Conservation (phyloP, 2,797 vertebrate species). For the Micrastur ruficollis region DNA sequence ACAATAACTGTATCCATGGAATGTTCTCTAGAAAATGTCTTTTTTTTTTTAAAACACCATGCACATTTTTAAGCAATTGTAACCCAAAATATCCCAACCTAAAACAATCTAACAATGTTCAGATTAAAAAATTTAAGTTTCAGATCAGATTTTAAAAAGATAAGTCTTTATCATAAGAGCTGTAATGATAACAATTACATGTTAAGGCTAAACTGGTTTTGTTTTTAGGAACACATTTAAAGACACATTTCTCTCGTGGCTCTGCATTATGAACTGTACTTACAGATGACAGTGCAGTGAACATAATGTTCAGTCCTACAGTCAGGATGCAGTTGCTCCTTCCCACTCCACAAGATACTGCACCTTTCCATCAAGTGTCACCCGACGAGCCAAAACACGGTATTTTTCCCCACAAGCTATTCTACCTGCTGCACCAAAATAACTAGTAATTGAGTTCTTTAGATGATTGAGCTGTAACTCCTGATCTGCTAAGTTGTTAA, state of each 20-base stretch:
- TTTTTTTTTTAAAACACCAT: slow-evolving; percentile 67
- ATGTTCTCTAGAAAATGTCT: slow-evolving; percentile 72
- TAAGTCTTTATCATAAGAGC: slow-evolving; percentile 77
- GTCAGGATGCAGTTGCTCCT: slow-evolving; percentile 95
- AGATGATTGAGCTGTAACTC: slow-evolving; percentile 93
- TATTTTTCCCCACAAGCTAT: slow-evolving; percentile 97
- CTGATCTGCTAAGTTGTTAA: slow-evolving; percentile 90
- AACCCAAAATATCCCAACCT: slow-evolving; percentile 75
- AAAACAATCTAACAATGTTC: slow-evolving; percentile 77
- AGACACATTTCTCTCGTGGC: slow-evolving; percentile 65
- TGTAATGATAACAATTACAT: slow-evolving; percentile 73
- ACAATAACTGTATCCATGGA: slow-evolving; percentile 77
- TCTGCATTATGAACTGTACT: slow-evolving; percentile 69
- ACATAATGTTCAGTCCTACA: slow-evolving; percentile 76
- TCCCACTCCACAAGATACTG: slow-evolving; percentile 99
- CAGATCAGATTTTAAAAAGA: slow-evolving; percentile 77
- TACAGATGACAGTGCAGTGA: slow-evolving; percentile 77
- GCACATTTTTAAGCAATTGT: slow-evolving; percentile 74
- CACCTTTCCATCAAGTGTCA: slow-evolving; percentile 96
- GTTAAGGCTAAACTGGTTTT: slow-evolving; percentile 80
- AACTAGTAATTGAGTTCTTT: slow-evolving; percentile 96
- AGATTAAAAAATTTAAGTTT: slow-evolving; percentile 78
- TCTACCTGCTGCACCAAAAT: slow-evolving; percentile 95
- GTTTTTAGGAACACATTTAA: slow-evolving; percentile 67
- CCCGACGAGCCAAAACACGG: slow-evolving; percentile 90